Evolutionary conservation across 92 coral and sea anemone species (phyloP).

Genomic region (Muricea muricata): DNA sequence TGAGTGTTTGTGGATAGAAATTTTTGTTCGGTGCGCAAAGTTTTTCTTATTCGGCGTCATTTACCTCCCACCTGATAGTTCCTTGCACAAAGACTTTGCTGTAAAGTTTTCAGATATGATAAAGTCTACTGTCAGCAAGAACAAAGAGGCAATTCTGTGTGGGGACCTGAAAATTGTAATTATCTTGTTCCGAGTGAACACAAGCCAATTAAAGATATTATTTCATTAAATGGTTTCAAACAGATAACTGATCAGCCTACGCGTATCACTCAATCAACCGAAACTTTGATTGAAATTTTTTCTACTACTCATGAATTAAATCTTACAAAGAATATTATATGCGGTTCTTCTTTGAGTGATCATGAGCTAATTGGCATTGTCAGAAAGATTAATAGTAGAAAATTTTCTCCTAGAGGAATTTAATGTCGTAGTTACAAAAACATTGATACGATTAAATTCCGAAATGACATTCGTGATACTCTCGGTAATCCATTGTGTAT

Average conservation of each 20-base stretch:
- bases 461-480: slow-evolving; percentile 36
- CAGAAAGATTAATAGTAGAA: slow-evolving; percentile 3
- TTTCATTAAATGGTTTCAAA: slow-evolving; percentile 13
- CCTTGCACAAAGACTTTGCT: not conserved
- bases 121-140: slow-evolving; percentile 6
- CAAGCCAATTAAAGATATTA: slow-evolving; percentile 14
- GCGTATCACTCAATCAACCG: slow-evolving; percentile 10
- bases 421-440: not conserved
- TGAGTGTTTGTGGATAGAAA: slow-evolving; percentile 17
- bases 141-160: slow-evolving; percentile 15
- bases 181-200: slow-evolving; percentile 12
- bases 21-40: not conserved
- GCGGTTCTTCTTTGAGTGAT: slow-evolving; percentile 4
- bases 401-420: not conserved
- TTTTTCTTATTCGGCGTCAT: not conserved
- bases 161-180: slow-evolving; percentile 30
- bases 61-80: slow-evolving; percentile 25
- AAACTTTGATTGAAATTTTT: slow-evolving; percentile 15
- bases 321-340: not conserved
- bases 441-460: slow-evolving; percentile 13
- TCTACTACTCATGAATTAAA: slow-evolving; percentile 20
- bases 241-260: slow-evolving; percentile 24
- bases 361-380: slow-evolving; percentile 15
- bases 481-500: not conserved
- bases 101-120: slow-evolving; percentile 6